phyloP scores from a whole-genome alignment of 1,140 invertebrate genomes.

The Cotesia vestalis region DNA sequence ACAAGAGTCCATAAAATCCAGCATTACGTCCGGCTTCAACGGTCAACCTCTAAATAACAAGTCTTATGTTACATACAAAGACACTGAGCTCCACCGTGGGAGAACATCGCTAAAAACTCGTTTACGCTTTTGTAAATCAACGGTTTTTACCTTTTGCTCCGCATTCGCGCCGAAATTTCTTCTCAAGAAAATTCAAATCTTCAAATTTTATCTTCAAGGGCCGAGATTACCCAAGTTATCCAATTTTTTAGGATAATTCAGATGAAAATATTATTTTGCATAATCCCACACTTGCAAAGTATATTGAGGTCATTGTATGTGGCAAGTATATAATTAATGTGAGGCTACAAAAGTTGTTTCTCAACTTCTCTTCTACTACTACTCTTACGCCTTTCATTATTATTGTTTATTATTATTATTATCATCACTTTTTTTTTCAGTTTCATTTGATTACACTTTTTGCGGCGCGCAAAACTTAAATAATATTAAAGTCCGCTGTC shows the following conservation, averaged over 20 bases:
- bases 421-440: conserved; percentile 12
- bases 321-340: conserved; percentile 30
- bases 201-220: too few species aligned
- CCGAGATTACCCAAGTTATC: background rate
- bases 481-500: too few species aligned
- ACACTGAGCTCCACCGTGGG: conserved; percentile 23
- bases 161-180: background rate
- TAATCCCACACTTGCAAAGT: conserved; percentile 15
- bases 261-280: conserved; percentile 27
- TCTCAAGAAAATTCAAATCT: too few species aligned
- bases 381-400: conserved; percentile 3
- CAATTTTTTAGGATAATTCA: conserved; percentile 29
- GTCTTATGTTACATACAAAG: conserved; percentile 15
- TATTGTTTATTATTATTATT: conserved; percentile 29
- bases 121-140: conserved; percentile 15
- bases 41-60: background rate
- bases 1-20: conserved; percentile 9
- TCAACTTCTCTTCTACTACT: conserved; percentile 23
- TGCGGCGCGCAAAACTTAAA: too few species aligned
- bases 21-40: conserved; percentile 1
- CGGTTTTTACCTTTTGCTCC: background rate
- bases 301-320: conserved; percentile 33
- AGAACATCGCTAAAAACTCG: conserved; percentile 17
- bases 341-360: conserved; percentile 18
- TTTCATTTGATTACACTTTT: background rate